These are phyloP conservation scores for Chloroclysta siterata DNA, from an alignment of 2,888 invertebrate species.

Conservation along the genomic window DNA sequence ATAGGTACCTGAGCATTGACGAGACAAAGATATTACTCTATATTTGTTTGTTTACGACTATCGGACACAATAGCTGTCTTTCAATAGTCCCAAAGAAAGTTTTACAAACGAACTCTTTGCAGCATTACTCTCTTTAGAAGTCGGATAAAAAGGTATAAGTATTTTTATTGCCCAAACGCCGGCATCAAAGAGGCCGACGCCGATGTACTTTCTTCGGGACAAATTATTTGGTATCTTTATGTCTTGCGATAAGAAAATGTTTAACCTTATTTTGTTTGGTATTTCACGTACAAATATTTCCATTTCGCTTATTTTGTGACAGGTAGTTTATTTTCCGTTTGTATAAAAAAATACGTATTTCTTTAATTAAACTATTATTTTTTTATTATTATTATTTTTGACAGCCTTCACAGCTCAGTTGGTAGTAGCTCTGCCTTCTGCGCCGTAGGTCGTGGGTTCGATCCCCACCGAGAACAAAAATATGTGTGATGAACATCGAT, in stretches of 20 bases:
- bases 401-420: too few species aligned
- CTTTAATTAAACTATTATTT: too few species aligned
- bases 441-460: too few species aligned
- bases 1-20: not conserved
- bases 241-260: slow-evolving; percentile 33
- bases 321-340: not conserved
- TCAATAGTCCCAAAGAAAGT: slow-evolving; percentile 53
- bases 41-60: slow-evolving; percentile 3
- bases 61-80: slow-evolving; percentile 29
- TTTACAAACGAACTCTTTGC: slow-evolving; percentile 48
- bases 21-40: slow-evolving; percentile 4
- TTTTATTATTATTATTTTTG: too few species aligned
- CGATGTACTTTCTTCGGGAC: slow-evolving; percentile 50
- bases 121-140: slow-evolving; percentile 25
- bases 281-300: slow-evolving; percentile 19
- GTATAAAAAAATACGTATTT: too few species aligned
- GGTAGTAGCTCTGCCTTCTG: too few species aligned
- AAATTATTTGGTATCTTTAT: slow-evolving; percentile 42
- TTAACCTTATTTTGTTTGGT: slow-evolving; percentile 17
- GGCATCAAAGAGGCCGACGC: slow-evolving; percentile 55
- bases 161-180: slow-evolving; percentile 53
- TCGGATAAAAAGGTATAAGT: slow-evolving; percentile 52
- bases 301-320: not conserved
- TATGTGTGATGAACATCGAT: too few species aligned
- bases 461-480: too few species aligned